Conservation (phyloP, 2,797 vertebrate species). For the Pipistrellus nathusii region DNA sequence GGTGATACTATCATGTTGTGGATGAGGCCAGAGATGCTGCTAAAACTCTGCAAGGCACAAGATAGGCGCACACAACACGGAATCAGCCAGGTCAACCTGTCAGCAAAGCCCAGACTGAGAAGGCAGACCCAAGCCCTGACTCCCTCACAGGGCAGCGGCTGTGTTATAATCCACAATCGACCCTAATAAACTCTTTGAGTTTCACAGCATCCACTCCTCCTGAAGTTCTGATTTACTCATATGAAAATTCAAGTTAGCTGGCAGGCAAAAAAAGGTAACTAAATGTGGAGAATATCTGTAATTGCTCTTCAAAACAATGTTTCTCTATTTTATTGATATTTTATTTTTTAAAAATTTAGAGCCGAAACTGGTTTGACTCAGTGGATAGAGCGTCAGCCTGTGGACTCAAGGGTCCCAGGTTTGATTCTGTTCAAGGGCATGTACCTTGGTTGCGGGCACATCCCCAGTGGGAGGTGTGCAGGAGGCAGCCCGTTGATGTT, state of each 20-base stretch:
- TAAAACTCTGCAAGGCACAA: not conserved
- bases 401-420: too few relatives aligned
- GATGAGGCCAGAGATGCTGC: not conserved
- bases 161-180: not conserved
- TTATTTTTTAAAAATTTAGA: not conserved
- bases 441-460: too few relatives aligned
- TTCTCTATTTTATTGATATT: slow-evolving; percentile 4
- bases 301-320: slow-evolving; percentile 5
- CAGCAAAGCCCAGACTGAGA: not conserved
- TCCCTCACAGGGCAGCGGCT: not conserved
- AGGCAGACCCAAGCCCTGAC: not conserved
- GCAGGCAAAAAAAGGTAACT: not conserved
- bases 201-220: not conserved
- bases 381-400: too few relatives aligned
- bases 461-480: too few relatives aligned
- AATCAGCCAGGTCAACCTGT: not conserved
- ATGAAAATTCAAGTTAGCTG: not conserved
- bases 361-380: too few relatives aligned
- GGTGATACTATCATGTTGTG: not conserved
- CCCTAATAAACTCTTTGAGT: not conserved
- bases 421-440: too few relatives aligned
- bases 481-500: too few relatives aligned
- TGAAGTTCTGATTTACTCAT: not conserved
- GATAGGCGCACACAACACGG: not conserved
- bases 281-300: not conserved